Evolutionary conservation across 2,888 invertebrate genomes (phyloP), one percentile per base, ranked within the genome.

Genomic region (Anaspis maculata): DNA sequence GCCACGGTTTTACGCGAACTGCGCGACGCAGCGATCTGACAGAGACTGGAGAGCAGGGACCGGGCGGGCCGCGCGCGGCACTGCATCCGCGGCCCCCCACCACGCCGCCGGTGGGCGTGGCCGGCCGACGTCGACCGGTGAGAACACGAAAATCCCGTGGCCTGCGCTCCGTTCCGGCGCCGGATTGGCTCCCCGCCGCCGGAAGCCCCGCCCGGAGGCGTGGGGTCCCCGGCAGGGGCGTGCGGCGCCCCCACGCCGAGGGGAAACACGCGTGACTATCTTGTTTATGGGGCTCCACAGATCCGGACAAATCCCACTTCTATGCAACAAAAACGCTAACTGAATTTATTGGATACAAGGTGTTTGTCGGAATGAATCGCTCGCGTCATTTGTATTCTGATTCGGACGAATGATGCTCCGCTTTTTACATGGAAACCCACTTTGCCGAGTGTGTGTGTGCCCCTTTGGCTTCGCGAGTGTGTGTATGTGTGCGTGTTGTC

Each of bases 321-420:
- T 56, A 50, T 54, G 59, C 61, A 61, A 64, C 64, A 63, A 63
- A 62, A 64, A 63, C 63, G 57, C 57, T 65, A 65, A 65, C 64
- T 59, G 66, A 66, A 66, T 66, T 66, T 66, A 66, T 66, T 65
- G 64, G 65, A 63, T 65, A 66, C 66, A 66, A 64, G 64, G 65
- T 66, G 66, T 66, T 66, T 61, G 64, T 62, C 60, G 61, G 62
- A 66, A 66, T 66, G 65, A 64, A 65, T 66, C 62, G 64, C 58
- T 62, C 53, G 60, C 59, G 59, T 66, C 64, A 61, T 66, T 66
- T 66, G 65, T 66, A 65, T 65, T 65, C 64, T 54, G 63, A 63
- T 61, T 64, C 61, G 63, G 61, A 62, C 62, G 63, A 61, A 61
- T 61, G 63, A 62, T 64, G 62, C 61, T 58, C 52, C 57, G 59